Evolutionary conservation across 2,797 vertebrate species (phyloP).

Genomic region (Acestrorhynchus altus): DNA sequence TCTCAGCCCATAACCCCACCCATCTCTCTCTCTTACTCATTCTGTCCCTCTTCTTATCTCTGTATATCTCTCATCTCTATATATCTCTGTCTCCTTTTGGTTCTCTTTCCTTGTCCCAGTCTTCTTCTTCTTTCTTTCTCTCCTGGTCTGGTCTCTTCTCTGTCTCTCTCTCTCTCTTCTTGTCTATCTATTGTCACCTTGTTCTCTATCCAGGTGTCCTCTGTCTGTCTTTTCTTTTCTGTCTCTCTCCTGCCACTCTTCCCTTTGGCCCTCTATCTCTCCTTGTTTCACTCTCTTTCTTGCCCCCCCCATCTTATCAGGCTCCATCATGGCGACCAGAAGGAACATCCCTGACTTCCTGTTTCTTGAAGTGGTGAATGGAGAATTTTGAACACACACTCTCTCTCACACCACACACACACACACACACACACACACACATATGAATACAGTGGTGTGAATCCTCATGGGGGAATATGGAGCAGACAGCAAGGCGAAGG

Average conservation of each 20-base stretch:
- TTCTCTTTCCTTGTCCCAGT: slow-evolving; percentile 5
- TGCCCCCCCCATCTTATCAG: slow-evolving; percentile 66
- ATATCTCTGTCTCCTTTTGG: not conserved
- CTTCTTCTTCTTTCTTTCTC: not conserved
- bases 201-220: not conserved
- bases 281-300: slow-evolving; percentile 1
- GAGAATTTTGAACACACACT: slow-evolving; percentile 25
- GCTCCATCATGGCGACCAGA: slow-evolving; percentile 58
- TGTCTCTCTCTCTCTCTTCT: not conserved
- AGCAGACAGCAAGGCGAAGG: slow-evolving; percentile 64
- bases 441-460: slow-evolving; percentile 46
- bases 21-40: not conserved
- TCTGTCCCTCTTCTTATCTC: not conserved
- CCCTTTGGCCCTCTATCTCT: not conserved
- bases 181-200: not conserved
- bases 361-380: slow-evolving; percentile 53
- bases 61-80: not conserved
- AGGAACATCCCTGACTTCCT: slow-evolving; percentile 70
- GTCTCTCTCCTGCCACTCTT: not conserved
- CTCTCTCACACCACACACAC: slow-evolving; percentile 36
- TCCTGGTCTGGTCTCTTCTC: not conserved
- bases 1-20: not conserved
- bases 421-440: slow-evolving; percentile 33
- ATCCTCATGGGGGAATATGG: slow-evolving; percentile 44
- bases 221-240: not conserved